A percentile compares a stretch with the other conserved stretches of the same genome.
Conservation (phyloP, 2,797 vertebrate genomes). For the Manis crassicaudata region DNA sequence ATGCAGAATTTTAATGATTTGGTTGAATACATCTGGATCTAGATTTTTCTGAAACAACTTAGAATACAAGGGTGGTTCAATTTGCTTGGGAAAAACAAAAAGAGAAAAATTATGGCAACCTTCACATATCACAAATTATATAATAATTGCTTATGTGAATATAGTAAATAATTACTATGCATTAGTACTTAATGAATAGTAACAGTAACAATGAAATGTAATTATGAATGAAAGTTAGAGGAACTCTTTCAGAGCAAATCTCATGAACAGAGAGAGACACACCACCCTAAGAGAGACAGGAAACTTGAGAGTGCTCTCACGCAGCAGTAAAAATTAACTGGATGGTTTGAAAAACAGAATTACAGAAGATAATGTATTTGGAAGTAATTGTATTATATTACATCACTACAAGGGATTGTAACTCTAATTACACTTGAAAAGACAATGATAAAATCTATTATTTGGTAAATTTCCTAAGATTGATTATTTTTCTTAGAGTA, state of each 20-base stretch:
- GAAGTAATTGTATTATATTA: neutral
- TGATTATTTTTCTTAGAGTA: constrained; percentile 34
- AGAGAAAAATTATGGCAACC: constrained; percentile 55
- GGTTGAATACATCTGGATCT: constrained; percentile 94
- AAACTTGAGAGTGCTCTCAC: neutral
- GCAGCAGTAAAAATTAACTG: neutral
- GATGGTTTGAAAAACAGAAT: neutral
- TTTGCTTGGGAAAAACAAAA: constrained; percentile 90
- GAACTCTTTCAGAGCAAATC: neutral
- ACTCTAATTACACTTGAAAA: neutral
- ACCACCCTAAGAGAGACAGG: neutral
- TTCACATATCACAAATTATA: neutral
- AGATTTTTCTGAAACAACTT: constrained; percentile 95
- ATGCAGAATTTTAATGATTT: constrained; percentile 92
- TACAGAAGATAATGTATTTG: neutral
- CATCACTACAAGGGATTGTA: neutral
- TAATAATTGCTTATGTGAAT: constrained; percentile 30
- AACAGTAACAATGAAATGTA: constrained; percentile 4
- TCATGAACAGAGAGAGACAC: neutral
- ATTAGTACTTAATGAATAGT: neutral
- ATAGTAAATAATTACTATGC: neutral
- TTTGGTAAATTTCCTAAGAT: constrained; percentile 23
- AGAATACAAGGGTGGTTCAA: constrained; percentile 89
- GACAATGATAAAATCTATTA: neutral
- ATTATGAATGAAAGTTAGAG: neutral